A percentile compares a stretch with the other conserved stretches of the same genome.
These are phyloP conservation scores for Pyrocoelia pectoralis DNA, from an alignment of 2,888 invertebrate genomes.

Conservation along the genomic window DNA sequence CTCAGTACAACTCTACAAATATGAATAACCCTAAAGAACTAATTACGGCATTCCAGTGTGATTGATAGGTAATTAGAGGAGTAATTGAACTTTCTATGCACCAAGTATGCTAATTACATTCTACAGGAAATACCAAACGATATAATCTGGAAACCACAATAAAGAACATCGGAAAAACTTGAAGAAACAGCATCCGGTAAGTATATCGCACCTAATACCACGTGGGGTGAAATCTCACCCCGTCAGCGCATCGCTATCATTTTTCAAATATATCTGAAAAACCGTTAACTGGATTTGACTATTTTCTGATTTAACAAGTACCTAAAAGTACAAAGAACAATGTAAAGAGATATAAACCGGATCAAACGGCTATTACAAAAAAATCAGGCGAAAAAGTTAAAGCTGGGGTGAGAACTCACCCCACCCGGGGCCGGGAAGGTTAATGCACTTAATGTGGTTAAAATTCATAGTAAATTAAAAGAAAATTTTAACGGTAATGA, in stretches of 20 bases:
- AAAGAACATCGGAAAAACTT: not conserved
- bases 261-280: not conserved
- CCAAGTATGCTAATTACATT: too few relatives aligned
- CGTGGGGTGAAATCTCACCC: not conserved
- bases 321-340: not conserved
- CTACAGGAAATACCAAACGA: too few relatives aligned
- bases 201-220: conserved; percentile 1
- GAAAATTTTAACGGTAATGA: too few relatives aligned
- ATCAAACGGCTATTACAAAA: not conserved
- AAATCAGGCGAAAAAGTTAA: not conserved
- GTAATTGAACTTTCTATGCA: too few relatives aligned
- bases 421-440: not conserved
- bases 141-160: not conserved
- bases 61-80: too few relatives aligned
- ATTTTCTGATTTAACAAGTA: not conserved
- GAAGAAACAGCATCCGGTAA: not conserved
- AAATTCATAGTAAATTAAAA: too few relatives aligned
- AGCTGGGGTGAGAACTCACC: not conserved
- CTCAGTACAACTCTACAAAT: too few relatives aligned
- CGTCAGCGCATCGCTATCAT: not conserved
- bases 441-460: too few relatives aligned
- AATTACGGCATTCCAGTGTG: too few relatives aligned
- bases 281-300: not conserved
- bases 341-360: not conserved
- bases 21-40: too few relatives aligned